Evolutionary conservation across 2,888 invertebrate genomes (phyloP), one percentile per base, ranked within the genome.

Genomic region (Andrena flavipes): DNA sequence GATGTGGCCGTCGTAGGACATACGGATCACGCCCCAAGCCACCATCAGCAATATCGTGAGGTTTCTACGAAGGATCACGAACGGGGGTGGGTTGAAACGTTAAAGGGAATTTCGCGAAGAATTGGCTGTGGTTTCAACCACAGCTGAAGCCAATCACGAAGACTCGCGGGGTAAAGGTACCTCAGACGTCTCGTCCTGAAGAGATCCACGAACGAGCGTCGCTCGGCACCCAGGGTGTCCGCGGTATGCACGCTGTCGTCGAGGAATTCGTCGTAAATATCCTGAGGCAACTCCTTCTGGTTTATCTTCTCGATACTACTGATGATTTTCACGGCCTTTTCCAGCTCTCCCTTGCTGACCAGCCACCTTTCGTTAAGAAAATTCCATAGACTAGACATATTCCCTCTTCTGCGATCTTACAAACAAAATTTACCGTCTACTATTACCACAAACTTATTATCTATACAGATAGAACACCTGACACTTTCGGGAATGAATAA

Each of bases 1-100:
- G 16, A 97, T 97, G 91, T 98, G 98, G 0, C 97, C 97, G 90
- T 98, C 97, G 92, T 97, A 97, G 0, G 97, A 97, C 91, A 98
- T 93, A 0, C 97, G 97, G 77, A 97, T 97, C 16, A 96, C 96
- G 96, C 97, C 97, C 94, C 94, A 94, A 62, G 94, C 70, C 48
- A 93, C 91, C 7, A 94, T 90, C 5, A 94, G 87, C 8, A 88
- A 82, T 6, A 88, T 75, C 7, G 80, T 88, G 16, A 84, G 85
- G 1, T 13, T 71, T 6, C 90, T 85, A 54, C 2, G 60, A 26
- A 75, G n/a, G 13, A 29, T 69, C 7, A 8, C 49, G 20, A 51
- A 20, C n/a, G 8, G 2, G 10, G 3, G 54, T 26, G 10, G 8
- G 54, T 23, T 54, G 54, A 8, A 23, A 20, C 8, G 8, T 20